Percentiles rank a stretch among this genome's conserved stretches.
Conservation (phyloP, 2,797 vertebrate genomes). For the Crypturellus tataupa region DNA sequence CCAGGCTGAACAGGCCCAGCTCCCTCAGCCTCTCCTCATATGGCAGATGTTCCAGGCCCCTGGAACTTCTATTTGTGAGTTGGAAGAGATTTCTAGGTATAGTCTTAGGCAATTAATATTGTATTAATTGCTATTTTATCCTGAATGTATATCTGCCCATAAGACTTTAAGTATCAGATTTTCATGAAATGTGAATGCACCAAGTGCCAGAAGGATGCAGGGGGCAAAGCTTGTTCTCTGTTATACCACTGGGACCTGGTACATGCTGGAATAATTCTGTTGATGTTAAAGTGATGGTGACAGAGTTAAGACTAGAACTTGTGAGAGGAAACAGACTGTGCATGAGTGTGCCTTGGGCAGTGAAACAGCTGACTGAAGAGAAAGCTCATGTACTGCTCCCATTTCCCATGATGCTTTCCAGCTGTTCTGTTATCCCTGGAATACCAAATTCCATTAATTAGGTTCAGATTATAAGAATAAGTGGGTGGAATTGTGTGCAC, state of each 20-base stretch:
- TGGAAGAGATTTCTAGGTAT: not conserved
- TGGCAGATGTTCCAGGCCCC: too few species aligned
- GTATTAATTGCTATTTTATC: constrained; percentile 41
- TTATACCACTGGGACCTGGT: not conserved
- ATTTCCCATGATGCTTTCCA: constrained; percentile 59
- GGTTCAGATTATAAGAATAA: constrained; percentile 46
- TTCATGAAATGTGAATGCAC: constrained; percentile 30
- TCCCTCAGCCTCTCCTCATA: too few species aligned
- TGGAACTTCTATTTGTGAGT: constrained; percentile 21
- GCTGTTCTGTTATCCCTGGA: constrained; percentile 42
- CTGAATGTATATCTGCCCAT: not conserved
- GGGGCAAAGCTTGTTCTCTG: not conserved
- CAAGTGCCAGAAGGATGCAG: not conserved
- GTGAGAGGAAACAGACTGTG: not conserved
- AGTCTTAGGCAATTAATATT: constrained; percentile 6
- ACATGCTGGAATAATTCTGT: not conserved
- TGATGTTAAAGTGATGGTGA: constrained; percentile 8
- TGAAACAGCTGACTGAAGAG: constrained; percentile 51
- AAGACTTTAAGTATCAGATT: constrained; percentile 24
- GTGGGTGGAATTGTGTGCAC: not conserved
- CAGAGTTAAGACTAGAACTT: not conserved
- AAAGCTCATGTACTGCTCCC: constrained; percentile 19
- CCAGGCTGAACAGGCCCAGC: too few species aligned
- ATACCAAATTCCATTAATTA: not conserved
- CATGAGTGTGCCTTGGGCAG: not conserved